These are phyloP conservation scores for Peromyscus polionotus DNA, from an alignment of 2,113 vertebrate genomes.

Conservation along the genomic window DNA sequence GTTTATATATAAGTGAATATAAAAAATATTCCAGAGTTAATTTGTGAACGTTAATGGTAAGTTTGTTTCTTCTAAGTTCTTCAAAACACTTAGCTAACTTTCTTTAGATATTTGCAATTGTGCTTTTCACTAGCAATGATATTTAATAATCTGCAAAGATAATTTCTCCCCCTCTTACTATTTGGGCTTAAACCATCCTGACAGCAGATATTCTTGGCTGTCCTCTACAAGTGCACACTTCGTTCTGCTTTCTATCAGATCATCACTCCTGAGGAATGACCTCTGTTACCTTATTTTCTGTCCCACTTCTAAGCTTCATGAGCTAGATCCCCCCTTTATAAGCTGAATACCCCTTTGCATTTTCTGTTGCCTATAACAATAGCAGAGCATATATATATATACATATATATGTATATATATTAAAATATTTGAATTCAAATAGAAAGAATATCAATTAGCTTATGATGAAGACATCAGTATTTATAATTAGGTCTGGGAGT, in stretches of 20 bases:
- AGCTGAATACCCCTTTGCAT: not conserved
- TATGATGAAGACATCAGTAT: not conserved
- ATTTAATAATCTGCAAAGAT: not conserved
- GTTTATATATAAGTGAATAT: not conserved
- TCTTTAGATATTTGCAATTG: not conserved
- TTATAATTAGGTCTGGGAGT: not conserved
- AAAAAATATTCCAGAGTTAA: not conserved
- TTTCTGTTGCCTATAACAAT: not conserved
- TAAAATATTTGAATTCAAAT: not conserved
- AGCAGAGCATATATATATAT: not conserved
- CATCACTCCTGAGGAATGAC: not conserved
- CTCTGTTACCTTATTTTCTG: not conserved
- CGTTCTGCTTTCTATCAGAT: not conserved
- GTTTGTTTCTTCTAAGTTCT: not conserved
- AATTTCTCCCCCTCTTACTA: not conserved
- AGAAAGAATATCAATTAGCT: not conserved
- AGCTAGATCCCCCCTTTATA: not conserved
- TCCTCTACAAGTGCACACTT: not conserved
- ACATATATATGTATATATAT: not conserved
- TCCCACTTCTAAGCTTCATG: not conserved
- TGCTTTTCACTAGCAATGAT: not conserved
- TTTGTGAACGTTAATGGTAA: not conserved
- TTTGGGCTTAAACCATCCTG: not conserved
- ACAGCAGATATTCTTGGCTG: not conserved
- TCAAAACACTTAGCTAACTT: not conserved